Percentiles rank a stretch among this genome's conserved stretches.
Evolutionary conservation across 2,797 vertebrate genomes (phyloP).

Genomic region (Adelosebastes latens): DNA sequence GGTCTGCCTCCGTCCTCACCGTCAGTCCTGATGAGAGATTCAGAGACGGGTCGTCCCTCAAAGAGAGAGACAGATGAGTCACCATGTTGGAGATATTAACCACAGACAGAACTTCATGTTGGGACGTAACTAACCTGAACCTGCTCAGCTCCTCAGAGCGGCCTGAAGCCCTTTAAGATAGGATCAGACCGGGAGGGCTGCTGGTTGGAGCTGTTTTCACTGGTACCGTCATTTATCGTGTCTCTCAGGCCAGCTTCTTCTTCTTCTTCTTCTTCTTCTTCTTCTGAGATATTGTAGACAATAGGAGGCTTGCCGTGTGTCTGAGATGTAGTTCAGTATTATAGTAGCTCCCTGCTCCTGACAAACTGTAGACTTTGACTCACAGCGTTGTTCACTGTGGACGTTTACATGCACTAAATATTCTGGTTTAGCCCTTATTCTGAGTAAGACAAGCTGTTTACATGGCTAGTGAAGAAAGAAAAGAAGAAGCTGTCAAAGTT

Average conservation of each 20-base stretch:
- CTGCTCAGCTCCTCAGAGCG: not conserved
- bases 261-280: not conserved
- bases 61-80: slow-evolving; percentile 53
- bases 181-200: slow-evolving; percentile 2
- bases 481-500: no score
- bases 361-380: no score
- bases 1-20: slow-evolving; percentile 2
- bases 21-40: slow-evolving; percentile 46
- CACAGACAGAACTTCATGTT: not conserved
- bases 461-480: no score
- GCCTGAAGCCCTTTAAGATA: slow-evolving; percentile 9
- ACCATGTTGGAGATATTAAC: slow-evolving; percentile 48
- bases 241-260: not conserved
- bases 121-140: slow-evolving; percentile 20
- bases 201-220: not conserved
- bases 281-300: no score
- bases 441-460: no score
- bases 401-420: no score
- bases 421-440: no score
- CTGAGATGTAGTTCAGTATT: no score
- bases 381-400: no score
- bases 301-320: no score
- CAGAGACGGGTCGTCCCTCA: not conserved
- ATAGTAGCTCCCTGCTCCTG: no score
- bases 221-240: not conserved